Evolutionary conservation across 1,140 invertebrate species (phyloP).

Genomic region (Cepaea nemoralis): DNA sequence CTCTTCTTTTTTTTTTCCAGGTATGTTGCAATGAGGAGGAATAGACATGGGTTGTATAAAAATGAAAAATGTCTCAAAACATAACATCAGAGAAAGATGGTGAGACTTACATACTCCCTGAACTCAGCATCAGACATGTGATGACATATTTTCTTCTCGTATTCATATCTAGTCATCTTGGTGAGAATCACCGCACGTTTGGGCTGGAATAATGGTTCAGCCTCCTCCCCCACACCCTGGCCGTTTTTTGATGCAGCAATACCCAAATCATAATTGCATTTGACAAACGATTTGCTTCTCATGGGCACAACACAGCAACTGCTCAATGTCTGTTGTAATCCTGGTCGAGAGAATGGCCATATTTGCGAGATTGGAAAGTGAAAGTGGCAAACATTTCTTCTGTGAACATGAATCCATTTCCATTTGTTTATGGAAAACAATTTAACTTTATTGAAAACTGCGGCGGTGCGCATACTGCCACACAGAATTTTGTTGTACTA

Average conservation of each 20-base stretch:
- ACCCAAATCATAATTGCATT: not conserved
- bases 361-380: not conserved
- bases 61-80: no score
- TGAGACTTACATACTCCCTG: slow-evolving; percentile 78
- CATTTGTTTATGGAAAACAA: not conserved
- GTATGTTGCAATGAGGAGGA: no score
- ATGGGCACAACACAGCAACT: not conserved
- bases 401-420: no score
- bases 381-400: no score
- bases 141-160: slow-evolving; percentile 83
- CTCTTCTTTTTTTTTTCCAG: no score
- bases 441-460: slow-evolving; percentile 4
- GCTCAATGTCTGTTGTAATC: no score
- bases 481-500: not conserved
- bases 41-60: no score
- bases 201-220: slow-evolving; percentile 69
- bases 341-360: not conserved
- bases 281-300: no score
- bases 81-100: no score
- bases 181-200: slow-evolving; percentile 82
- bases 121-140: slow-evolving; percentile 80
- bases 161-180: slow-evolving; percentile 90
- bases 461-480: not conserved
- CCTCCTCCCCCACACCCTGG: slow-evolving; percentile 35
- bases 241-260: not conserved